A percentile compares a stretch with the other conserved stretches of the same genome.
phyloP scores from a whole-genome alignment of 2,888 invertebrate species.

The Caenorhabditis sp. region DNA sequence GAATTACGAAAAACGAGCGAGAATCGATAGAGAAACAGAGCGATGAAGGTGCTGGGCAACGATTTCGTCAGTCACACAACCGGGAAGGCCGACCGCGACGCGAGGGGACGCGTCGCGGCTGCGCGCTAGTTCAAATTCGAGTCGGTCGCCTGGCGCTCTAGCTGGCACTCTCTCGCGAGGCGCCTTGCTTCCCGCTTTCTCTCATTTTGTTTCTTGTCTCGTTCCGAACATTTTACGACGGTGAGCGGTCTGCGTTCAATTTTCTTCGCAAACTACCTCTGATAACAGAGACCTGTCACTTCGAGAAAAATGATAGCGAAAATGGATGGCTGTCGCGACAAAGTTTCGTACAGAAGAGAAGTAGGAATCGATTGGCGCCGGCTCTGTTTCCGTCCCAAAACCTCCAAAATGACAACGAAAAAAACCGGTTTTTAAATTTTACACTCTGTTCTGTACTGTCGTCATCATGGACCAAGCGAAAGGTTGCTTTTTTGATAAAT shows the following conservation, averaged over 20 bases:
- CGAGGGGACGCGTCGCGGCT: constrained; percentile 45
- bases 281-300: background rate
- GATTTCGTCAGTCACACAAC: constrained; percentile 60
- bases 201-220: background rate
- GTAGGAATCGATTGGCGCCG: background rate
- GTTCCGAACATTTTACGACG: background rate
- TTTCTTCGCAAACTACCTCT: background rate
- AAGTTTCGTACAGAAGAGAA: constrained; percentile 6
- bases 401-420: background rate
- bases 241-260: background rate
- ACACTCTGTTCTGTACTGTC: constrained; percentile 12
- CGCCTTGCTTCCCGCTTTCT: constrained; percentile 5
- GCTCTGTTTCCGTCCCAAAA: constrained; percentile 9
- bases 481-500: constrained; percentile 34
- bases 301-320: too few relatives aligned
- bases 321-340: background rate
- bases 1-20: constrained; percentile 18
- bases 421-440: constrained; percentile 51
- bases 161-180: constrained; percentile 1
- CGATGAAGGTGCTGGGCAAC: constrained; percentile 9
- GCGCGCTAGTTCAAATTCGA: constrained; percentile 55
- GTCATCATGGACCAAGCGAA: background rate
- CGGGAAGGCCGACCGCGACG: constrained; percentile 61
- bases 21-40: constrained; percentile 36
- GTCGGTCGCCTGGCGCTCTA: background rate